phyloP scores from a whole-genome alignment of 2,888 invertebrate genomes.

The Watsonalla binaria region DNA sequence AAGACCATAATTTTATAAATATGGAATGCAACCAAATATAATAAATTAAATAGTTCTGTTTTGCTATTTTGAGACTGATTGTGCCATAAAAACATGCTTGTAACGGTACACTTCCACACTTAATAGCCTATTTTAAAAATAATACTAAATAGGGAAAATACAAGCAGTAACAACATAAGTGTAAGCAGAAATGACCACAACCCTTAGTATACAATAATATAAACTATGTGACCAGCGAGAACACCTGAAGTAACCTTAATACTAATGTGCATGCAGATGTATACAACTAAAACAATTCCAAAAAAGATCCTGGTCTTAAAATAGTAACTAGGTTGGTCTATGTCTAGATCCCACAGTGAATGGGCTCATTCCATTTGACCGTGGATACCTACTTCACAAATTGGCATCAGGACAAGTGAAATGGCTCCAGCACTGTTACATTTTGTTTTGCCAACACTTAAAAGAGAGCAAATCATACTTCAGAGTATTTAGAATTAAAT shows the following conservation, averaged over 20 bases:
- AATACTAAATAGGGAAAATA: not conserved
- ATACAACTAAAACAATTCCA: not conserved
- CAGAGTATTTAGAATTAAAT: constrained; percentile 11
- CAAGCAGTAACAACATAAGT: not conserved
- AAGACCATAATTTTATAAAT: no score
- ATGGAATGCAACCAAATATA: no score
- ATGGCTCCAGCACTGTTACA: not conserved
- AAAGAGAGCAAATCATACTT: constrained; percentile 2
- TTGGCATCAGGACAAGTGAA: no score
- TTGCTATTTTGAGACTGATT: no score
- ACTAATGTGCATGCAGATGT: not conserved
- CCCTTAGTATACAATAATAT: not conserved
- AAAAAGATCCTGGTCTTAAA: no score
- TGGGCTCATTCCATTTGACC: no score
- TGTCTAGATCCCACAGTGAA: no score
- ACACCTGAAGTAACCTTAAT: not conserved
- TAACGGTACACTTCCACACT: no score
- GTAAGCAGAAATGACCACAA: not conserved
- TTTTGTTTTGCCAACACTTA: not conserved
- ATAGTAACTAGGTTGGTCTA: no score
- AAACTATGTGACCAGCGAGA: not conserved
- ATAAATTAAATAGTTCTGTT: no score
- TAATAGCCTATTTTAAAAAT: not conserved
- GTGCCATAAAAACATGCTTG: no score
- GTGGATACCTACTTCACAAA: no score